Conservation (phyloP, 1,140 invertebrate species). For the Chionoecetes opilio region DNA sequence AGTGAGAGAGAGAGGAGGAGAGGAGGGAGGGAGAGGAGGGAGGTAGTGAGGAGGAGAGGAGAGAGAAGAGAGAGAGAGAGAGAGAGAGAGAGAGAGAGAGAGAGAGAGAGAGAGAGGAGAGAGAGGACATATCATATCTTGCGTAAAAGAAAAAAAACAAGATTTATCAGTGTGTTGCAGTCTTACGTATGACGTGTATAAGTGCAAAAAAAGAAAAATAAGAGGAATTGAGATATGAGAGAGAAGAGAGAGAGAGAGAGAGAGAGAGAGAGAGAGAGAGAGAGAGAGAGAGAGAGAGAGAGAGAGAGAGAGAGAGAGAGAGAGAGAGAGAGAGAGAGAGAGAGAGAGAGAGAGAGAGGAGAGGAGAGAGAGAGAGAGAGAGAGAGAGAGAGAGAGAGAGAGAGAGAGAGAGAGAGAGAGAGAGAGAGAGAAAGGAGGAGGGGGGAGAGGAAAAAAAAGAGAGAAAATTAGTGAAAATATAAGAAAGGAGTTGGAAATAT, state of each 20-base stretch:
- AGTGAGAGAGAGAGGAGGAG: too few species aligned
- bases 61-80: too few species aligned
- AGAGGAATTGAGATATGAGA: not conserved
- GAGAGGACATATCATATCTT: not conserved
- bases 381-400: not conserved
- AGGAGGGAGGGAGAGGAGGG: too few species aligned
- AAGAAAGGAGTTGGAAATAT: too few species aligned
- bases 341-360: not conserved
- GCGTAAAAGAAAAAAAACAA: not conserved
- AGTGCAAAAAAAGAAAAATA: not conserved
- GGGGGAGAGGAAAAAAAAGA: too few species aligned
- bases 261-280: constrained; percentile 4
- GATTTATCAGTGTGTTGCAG: not conserved
- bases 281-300: not conserved
- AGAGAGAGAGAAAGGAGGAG: not conserved
- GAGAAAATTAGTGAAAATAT: too few species aligned
- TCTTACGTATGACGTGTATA: not conserved
- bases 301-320: constrained; percentile 1
- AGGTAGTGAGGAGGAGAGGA: too few species aligned
- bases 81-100: too few species aligned
- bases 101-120: too few species aligned
- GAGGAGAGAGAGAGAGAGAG: not conserved
- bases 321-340: not conserved
- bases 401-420: not conserved
- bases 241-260: not conserved